phyloP scores from a whole-genome alignment of 2,888 invertebrate genomes.

The Drosophila neutralis region DNA sequence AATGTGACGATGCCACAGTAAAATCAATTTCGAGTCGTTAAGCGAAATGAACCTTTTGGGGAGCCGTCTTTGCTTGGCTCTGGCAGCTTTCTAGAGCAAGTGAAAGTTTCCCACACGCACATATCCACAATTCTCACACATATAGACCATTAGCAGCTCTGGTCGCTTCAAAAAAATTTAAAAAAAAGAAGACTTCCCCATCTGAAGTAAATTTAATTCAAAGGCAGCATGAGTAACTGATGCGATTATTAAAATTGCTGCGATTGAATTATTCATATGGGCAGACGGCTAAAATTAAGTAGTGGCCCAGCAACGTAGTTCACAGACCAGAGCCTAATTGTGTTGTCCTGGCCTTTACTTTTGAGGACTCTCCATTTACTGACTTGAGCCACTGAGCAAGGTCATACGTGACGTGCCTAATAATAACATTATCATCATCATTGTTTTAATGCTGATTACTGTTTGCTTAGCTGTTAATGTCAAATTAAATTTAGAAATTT shows the following conservation, averaged over 20 bases:
- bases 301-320: neutral
- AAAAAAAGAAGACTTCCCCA: conserved; percentile 45
- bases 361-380: conserved; percentile 38
- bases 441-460: conserved; percentile 35
- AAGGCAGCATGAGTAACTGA: conserved; percentile 42
- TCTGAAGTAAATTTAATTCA: conserved; percentile 36
- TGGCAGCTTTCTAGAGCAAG: conserved; percentile 41
- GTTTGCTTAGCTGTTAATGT: conserved; percentile 45
- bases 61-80: conserved; percentile 18
- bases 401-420: conserved; percentile 41
- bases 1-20: conserved; percentile 70
- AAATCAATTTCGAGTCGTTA: conserved; percentile 83
- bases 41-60: conserved; percentile 81
- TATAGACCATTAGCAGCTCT: conserved; percentile 49
- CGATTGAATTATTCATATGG: conserved; percentile 68
- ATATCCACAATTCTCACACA: neutral
- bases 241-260: conserved; percentile 69
- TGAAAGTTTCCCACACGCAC: conserved; percentile 39
- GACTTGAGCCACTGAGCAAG: conserved; percentile 18
- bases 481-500: conserved; percentile 56
- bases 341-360: conserved; percentile 3
- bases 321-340: conserved; percentile 19
- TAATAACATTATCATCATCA: conserved; percentile 17
- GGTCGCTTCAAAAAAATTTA: conserved; percentile 47
- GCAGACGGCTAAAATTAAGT: conserved; percentile 16